phyloP scores from a whole-genome alignment of 1,140 invertebrate species.

The Drosophila seguyi region DNA sequence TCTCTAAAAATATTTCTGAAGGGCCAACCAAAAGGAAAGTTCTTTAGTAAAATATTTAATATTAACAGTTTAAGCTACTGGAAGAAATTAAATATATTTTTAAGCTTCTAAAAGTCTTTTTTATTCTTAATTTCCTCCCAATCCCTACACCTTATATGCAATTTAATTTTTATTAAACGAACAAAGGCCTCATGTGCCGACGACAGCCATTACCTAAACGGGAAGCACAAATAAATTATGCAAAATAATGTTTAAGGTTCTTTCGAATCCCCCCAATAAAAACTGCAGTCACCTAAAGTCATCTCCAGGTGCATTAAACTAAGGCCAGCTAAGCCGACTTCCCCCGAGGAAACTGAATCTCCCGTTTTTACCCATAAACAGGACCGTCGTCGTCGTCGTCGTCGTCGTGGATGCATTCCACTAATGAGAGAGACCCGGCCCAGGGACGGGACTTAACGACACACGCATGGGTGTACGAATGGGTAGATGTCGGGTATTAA shows the following conservation, averaged over 20 bases:
- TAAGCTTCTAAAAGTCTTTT: background rate
- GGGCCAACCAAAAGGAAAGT: background rate
- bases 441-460: conserved; percentile 19
- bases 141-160: background rate
- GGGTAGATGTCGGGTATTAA: conserved; percentile 49
- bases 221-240: conserved; percentile 27
- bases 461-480: conserved; percentile 40
- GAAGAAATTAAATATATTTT: background rate
- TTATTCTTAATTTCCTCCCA: background rate
- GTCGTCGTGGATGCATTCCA: conserved; percentile 27
- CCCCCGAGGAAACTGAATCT: conserved; percentile 30
- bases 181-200: conserved; percentile 1
- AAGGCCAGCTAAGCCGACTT: conserved; percentile 7
- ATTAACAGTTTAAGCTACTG: background rate
- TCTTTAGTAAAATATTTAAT: background rate
- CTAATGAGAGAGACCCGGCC: conserved; percentile 34
- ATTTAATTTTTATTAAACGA: conserved; percentile 1
- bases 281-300: conserved; percentile 18
- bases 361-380: conserved; percentile 24
- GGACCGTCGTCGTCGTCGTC: conserved; percentile 13
- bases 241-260: conserved; percentile 34
- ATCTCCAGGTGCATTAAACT: conserved; percentile 41
- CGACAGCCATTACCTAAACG: conserved; percentile 32
- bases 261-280: conserved; percentile 21
- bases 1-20: too few relatives aligned